A percentile compares a stretch with the other conserved stretches of the same genome.
These are phyloP conservation scores for Paedocypris sp. DNA, from an alignment of 2,113 vertebrate genomes.

Conservation along the genomic window DNA sequence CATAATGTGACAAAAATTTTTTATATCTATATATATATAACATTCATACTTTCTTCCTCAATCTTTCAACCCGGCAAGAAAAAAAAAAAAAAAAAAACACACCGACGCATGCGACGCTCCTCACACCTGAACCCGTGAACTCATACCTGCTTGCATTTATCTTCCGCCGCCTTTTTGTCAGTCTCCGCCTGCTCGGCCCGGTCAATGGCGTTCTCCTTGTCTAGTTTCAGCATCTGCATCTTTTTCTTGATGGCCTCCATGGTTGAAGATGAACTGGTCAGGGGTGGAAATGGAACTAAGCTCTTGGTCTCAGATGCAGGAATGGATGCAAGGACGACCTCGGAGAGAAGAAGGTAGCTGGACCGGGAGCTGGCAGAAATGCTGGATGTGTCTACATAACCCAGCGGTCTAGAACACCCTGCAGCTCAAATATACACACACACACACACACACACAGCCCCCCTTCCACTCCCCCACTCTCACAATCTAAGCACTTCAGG, in stretches of 20 bases:
- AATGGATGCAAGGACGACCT: neutral
- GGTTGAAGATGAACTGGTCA: conserved; percentile 31
- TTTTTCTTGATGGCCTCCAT: conserved; percentile 92
- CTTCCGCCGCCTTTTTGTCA: conserved; percentile 86
- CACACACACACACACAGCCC: conserved; percentile 40
- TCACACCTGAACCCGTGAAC: neutral
- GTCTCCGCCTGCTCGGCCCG: conserved; percentile 89
- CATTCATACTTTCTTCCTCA: too few species aligned
- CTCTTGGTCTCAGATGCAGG: neutral
- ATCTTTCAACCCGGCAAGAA: too few species aligned
- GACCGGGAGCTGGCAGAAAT: conserved; percentile 44
- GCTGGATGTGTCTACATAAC: conserved; percentile 53
- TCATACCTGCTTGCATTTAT: conserved; percentile 85
- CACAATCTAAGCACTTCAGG: conserved; percentile 46
- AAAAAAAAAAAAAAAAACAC: too few species aligned
- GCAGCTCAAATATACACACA: too few species aligned
- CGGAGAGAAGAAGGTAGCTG: neutral
- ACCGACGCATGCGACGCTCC: too few species aligned
- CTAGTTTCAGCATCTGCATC: conserved; percentile 88
- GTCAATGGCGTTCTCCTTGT: conserved; percentile 94
- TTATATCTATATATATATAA: too few species aligned
- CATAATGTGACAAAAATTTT: too few species aligned
- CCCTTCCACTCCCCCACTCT: conserved; percentile 35
- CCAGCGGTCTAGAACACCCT: conserved; percentile 38
- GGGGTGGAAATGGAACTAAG: conserved; percentile 1